A percentile compares a stretch with the other conserved stretches of the same genome.
Evolutionary conservation across 2,888 invertebrate genomes (phyloP).

Genomic region (Platerodrilus igneus): DNA sequence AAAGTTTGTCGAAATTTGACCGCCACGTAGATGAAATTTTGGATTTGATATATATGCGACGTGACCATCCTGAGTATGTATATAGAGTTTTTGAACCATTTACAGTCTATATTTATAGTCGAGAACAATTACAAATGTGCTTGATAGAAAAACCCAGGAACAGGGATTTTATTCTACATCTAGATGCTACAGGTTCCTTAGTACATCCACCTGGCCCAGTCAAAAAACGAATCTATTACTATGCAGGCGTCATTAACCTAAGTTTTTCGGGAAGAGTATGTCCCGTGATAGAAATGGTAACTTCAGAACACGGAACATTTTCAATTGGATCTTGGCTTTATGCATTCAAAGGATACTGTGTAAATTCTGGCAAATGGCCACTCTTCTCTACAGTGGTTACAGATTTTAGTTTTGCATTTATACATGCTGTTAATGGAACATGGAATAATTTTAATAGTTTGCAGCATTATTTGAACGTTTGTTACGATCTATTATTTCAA

Average conservation of each 20-base stretch:
- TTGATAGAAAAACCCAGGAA: background rate
- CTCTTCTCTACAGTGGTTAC: background rate
- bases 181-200: slow-evolving; percentile 7
- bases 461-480: background rate
- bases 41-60: slow-evolving; percentile 2
- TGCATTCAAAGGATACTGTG: slow-evolving; percentile 1
- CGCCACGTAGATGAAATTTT: background rate
- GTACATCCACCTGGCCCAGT: background rate
- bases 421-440: slow-evolving; percentile 1
- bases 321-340: slow-evolving; percentile 1
- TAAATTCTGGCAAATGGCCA: slow-evolving; percentile 2
- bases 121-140: slow-evolving; percentile 2
- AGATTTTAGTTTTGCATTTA: slow-evolving; percentile 6
- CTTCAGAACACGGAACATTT: background rate
- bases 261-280: background rate
- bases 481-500: slow-evolving; percentile 1
- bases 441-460: slow-evolving; percentile 7
- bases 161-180: background rate
- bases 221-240: slow-evolving; percentile 4
- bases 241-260: slow-evolving; percentile 2
- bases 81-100: background rate
- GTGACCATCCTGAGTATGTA: no score
- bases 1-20: background rate
- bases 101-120: background rate
- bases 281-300: slow-evolving; percentile 2